These are phyloP conservation scores for Belonocnema kinseyi DNA, from an alignment of 1,140 invertebrate genomes.

Conservation along the genomic window DNA sequence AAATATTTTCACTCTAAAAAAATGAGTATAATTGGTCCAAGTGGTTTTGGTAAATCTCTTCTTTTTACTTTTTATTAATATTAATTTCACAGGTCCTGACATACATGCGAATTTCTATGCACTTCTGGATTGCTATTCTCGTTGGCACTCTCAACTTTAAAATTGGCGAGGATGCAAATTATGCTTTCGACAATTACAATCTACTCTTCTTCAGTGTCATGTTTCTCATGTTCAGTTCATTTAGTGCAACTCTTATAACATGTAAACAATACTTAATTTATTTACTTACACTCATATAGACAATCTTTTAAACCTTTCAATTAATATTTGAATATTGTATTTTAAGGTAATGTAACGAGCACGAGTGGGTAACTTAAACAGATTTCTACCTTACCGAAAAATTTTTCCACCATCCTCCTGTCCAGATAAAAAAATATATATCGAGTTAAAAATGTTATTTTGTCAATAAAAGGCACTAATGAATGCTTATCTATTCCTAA, in stretches of 20 bases:
- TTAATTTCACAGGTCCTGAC: slow-evolving; percentile 80
- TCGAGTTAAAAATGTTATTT: too few species aligned
- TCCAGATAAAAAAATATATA: too few species aligned
- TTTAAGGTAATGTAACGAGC: too few species aligned
- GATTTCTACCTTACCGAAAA: too few species aligned
- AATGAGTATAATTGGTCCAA: too few species aligned
- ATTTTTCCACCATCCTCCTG: too few species aligned
- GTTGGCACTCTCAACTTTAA: slow-evolving; percentile 88
- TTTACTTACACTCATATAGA: not conserved
- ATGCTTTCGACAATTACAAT: slow-evolving; percentile 85
- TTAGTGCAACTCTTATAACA: slow-evolving; percentile 89
- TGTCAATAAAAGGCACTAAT: too few species aligned
- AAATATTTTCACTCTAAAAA: too few species aligned
- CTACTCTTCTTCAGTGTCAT: slow-evolving; percentile 89
- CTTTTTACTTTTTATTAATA: slow-evolving; percentile 3
- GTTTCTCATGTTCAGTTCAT: slow-evolving; percentile 91
- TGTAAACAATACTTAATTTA: slow-evolving; percentile 81
- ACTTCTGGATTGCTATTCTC: slow-evolving; percentile 85
- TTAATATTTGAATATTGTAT: too few species aligned
- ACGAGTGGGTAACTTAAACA: too few species aligned
- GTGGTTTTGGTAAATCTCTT: not conserved
- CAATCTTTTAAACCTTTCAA: not conserved
- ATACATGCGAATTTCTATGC: slow-evolving; percentile 85
- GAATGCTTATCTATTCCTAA: too few species aligned
- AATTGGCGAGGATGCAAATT: slow-evolving; percentile 86